These are phyloP conservation scores for Drosophila rellima DNA, from an alignment of 2,888 invertebrate genomes.

Conservation along the genomic window DNA sequence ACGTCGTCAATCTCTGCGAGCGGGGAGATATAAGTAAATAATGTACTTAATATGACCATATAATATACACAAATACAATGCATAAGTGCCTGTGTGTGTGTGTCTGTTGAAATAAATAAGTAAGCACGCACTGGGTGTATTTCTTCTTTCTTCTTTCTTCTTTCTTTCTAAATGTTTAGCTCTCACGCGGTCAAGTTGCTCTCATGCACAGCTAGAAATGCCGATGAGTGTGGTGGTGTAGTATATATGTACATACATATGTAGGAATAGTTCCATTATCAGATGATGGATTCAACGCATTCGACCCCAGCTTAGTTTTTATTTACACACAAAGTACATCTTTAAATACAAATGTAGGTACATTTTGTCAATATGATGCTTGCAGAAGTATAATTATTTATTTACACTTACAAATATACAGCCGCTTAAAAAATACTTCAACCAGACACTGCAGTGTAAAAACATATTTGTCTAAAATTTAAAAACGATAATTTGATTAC, in stretches of 20 bases:
- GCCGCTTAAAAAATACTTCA: neutral
- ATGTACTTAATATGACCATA: slow-evolving; percentile 17
- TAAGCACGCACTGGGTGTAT: slow-evolving; percentile 5
- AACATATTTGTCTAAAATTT: neutral
- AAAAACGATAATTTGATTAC: neutral
- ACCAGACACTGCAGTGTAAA: neutral
- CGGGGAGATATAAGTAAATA: slow-evolving; percentile 11
- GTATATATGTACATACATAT: neutral
- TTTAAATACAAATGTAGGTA: neutral
- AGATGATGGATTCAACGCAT: slow-evolving; percentile 2
- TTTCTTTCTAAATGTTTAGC: slow-evolving; percentile 11
- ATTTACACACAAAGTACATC: slow-evolving; percentile 6
- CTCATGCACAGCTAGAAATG: slow-evolving; percentile 42
- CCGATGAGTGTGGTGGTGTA: slow-evolving; percentile 24
- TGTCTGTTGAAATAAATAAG: neutral
- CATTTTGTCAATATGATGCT: neutral
- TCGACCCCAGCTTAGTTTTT: slow-evolving; percentile 4
- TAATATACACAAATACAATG: slow-evolving; percentile 1
- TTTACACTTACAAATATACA: neutral
- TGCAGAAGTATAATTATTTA: slow-evolving; percentile 4
- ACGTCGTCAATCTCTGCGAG: slow-evolving; percentile 35
- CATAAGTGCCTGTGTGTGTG: slow-evolving; percentile 1
- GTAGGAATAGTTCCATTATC: slow-evolving; percentile 15
- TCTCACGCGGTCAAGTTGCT: slow-evolving; percentile 38
- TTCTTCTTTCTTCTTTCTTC: slow-evolving; percentile 14